phyloP scores from a whole-genome alignment of 1,140 invertebrate species.

The Zaprionus tsacasi region DNA sequence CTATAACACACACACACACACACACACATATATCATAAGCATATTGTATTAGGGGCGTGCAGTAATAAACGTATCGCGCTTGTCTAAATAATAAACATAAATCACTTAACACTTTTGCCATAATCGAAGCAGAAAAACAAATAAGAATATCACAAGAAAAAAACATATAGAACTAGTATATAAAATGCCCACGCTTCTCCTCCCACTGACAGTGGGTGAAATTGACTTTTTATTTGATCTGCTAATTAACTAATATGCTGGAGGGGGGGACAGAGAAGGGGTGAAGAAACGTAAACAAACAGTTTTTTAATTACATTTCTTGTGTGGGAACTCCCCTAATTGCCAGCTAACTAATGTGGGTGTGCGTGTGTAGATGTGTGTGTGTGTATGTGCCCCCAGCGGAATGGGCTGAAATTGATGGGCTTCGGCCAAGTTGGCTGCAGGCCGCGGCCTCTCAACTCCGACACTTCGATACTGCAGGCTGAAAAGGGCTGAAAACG shows the following conservation, averaged over 20 bases:
- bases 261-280: no score
- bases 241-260: conserved; percentile 58
- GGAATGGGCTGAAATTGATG: conserved; percentile 63
- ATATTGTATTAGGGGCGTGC: conserved; percentile 21
- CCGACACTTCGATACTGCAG: not conserved
- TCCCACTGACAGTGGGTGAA: conserved; percentile 5
- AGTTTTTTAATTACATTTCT: conserved; percentile 59
- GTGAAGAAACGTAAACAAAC: conserved; percentile 32
- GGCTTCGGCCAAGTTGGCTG: conserved; percentile 35
- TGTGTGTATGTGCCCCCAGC: no score
- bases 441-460: not conserved
- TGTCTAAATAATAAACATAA: conserved; percentile 59
- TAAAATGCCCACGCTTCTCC: conserved; percentile 49
- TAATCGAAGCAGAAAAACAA: conserved; percentile 35
- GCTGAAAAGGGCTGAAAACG: conserved; percentile 21
- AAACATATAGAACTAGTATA: not conserved
- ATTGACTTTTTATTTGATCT: conserved; percentile 31
- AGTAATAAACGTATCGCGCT: conserved; percentile 53
- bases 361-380: conserved; percentile 10
- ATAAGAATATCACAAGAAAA: not conserved
- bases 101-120: conserved; percentile 64
- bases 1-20: conserved; percentile 12
- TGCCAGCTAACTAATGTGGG: conserved; percentile 40
- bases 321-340: conserved; percentile 46
- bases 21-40: conserved; percentile 25